Percentiles rank a stretch among this genome's conserved stretches.
These are phyloP conservation scores for Lepidurus packardi DNA, from an alignment of 1,140 invertebrate species.

Conservation along the genomic window DNA sequence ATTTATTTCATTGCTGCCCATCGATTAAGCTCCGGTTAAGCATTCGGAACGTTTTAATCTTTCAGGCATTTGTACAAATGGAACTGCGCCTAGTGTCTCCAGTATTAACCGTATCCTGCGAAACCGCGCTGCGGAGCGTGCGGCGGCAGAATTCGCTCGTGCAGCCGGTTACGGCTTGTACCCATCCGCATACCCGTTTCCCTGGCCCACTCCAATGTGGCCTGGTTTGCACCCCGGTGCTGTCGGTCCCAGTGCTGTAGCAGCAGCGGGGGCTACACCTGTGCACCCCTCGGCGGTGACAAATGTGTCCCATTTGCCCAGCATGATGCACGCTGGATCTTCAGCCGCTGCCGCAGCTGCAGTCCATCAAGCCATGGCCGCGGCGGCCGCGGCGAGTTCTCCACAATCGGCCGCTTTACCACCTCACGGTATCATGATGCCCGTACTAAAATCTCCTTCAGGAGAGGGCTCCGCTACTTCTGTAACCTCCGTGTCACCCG, in stretches of 20 bases:
- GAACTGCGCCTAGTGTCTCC: slow-evolving; percentile 78
- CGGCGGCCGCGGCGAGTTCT: slow-evolving; percentile 26
- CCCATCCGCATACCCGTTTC: slow-evolving; percentile 43
- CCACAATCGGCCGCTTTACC: slow-evolving; percentile 24
- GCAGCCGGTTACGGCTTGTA: slow-evolving; percentile 84
- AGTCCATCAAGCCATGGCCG: not conserved
- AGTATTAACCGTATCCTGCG: slow-evolving; percentile 87
- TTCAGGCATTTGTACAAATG: slow-evolving; percentile 79
- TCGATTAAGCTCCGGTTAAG: not conserved
- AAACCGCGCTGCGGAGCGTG: slow-evolving; percentile 85
- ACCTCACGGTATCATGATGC: not conserved
- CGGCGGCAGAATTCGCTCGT: slow-evolving; percentile 83
- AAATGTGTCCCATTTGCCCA: slow-evolving; percentile 20
- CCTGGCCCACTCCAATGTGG: slow-evolving; percentile 41
- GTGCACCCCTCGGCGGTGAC: slow-evolving; percentile 25
- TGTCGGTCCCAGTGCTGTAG: slow-evolving; percentile 32
- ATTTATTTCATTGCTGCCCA: no score
- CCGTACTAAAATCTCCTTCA: not conserved
- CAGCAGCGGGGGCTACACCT: slow-evolving; percentile 33
- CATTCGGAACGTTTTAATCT: slow-evolving; percentile 34
- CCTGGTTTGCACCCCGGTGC: slow-evolving; percentile 34
- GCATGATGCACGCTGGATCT: not conserved
- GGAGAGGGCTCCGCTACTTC: slow-evolving; percentile 18
- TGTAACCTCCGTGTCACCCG: slow-evolving; percentile 11
- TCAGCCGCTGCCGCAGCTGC: slow-evolving; percentile 30